These are phyloP conservation scores for Lathamus discolor DNA, from an alignment of 2,113 vertebrate genomes.

Conservation along the genomic window DNA sequence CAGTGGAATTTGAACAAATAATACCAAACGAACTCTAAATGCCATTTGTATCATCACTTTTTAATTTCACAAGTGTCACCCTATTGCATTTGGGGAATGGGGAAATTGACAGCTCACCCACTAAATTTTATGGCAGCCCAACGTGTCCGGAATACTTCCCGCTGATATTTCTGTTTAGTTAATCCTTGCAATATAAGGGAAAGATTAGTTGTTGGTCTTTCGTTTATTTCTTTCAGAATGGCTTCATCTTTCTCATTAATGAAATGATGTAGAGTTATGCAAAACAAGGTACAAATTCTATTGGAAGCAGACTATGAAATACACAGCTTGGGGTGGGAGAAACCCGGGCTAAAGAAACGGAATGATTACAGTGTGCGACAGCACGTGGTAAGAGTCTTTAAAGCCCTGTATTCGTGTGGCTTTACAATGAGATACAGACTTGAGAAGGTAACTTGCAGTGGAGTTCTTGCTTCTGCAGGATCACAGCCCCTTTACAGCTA, in stretches of 20 bases:
- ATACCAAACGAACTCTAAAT: constrained; percentile 60
- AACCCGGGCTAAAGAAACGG: background rate
- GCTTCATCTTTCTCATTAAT: background rate
- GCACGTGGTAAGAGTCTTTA: background rate
- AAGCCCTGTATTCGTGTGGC: background rate
- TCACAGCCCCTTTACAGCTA: background rate
- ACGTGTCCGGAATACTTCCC: constrained; percentile 46
- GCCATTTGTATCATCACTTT: constrained; percentile 53
- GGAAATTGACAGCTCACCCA: constrained; percentile 37
- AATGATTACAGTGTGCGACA: background rate
- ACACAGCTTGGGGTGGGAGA: fast-evolving
- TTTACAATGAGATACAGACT: background rate
- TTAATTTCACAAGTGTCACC: constrained; percentile 64
- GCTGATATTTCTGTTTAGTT: constrained; percentile 50
- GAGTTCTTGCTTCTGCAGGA: background rate
- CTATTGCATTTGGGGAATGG: constrained; percentile 40
- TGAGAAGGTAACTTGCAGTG: background rate
- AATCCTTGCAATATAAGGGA: constrained; percentile 33
- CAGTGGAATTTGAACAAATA: constrained; percentile 54
- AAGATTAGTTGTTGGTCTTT: constrained; percentile 32
- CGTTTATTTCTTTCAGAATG: constrained; percentile 33
- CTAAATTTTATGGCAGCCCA: constrained; percentile 28
- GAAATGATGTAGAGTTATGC: constrained; percentile 36
- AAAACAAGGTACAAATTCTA: background rate
- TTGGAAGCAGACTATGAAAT: background rate